Percentiles rank a stretch among this genome's conserved stretches.
phyloP scores from a whole-genome alignment of 2,797 vertebrate genomes.

The Clarias fuscus region DNA sequence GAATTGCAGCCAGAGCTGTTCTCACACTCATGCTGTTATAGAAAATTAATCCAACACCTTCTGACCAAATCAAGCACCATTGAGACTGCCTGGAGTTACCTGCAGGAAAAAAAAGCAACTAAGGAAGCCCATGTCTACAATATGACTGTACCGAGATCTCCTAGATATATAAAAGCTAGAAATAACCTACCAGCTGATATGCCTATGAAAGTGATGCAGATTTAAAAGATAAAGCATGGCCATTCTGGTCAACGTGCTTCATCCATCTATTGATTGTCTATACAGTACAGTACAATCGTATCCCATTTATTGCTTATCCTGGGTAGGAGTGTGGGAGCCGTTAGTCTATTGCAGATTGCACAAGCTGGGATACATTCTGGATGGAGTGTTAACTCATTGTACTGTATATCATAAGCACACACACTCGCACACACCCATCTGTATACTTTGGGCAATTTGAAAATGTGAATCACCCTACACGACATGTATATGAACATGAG shows the following conservation, averaged over 20 bases:
- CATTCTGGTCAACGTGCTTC: background rate
- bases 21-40: slow-evolving; percentile 5
- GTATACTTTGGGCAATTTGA: no score
- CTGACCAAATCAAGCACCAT: background rate
- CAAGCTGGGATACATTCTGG: no score
- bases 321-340: no score
- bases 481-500: no score
- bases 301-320: no score
- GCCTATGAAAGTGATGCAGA: background rate
- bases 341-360: no score
- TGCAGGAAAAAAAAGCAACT: background rate
- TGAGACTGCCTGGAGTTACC: background rate
- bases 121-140: background rate
- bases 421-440: no score
- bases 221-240: background rate
- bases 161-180: background rate
- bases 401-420: no score
- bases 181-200: background rate
- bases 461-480: no score
- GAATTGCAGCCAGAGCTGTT: slow-evolving; percentile 2
- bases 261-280: background rate
- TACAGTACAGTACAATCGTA: background rate
- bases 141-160: background rate
- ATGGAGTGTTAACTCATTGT: no score
- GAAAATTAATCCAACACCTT: slow-evolving; percentile 22